Evolutionary conservation across 2,888 invertebrate species (phyloP).

Genomic region (Nymphalis c-album): DNA sequence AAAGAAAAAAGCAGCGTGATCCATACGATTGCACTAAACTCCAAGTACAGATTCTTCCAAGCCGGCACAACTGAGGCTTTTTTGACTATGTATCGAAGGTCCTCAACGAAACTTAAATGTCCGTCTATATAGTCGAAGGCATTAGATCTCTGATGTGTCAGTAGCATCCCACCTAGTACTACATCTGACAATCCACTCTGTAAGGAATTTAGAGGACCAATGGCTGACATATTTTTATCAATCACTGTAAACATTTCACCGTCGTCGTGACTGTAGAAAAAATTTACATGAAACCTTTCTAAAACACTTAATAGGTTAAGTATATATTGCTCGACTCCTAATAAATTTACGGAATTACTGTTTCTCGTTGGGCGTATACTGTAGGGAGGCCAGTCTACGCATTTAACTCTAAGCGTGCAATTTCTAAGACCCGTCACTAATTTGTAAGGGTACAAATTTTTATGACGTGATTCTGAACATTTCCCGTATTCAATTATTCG

Average conservation of each 20-base stretch:
- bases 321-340: constrained; percentile 45
- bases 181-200: constrained; percentile 44
- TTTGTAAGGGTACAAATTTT: constrained; percentile 49
- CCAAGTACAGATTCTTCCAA: constrained; percentile 52
- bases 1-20: constrained; percentile 44
- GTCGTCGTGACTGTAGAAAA: constrained; percentile 39
- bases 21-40: constrained; percentile 52
- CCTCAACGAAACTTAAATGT: constrained; percentile 51
- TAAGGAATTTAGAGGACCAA: constrained; percentile 45
- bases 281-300: constrained; percentile 52
- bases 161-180: constrained; percentile 43
- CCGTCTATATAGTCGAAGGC: constrained; percentile 49
- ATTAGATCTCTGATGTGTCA: constrained; percentile 42
- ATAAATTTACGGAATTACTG: neutral
- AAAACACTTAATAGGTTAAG: constrained; percentile 49
- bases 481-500: constrained; percentile 51
- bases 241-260: constrained; percentile 41
- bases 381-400: constrained; percentile 57
- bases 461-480: constrained; percentile 43
- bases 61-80: constrained; percentile 42
- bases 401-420: constrained; percentile 52
- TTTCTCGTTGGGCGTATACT: constrained; percentile 42
- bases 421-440: constrained; percentile 49
- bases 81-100: constrained; percentile 51
- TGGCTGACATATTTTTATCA: constrained; percentile 41